Percentiles rank a stretch among this genome's conserved stretches.
Evolutionary conservation across 2,888 invertebrate species (phyloP).

Genomic region (Noctua janthe): DNA sequence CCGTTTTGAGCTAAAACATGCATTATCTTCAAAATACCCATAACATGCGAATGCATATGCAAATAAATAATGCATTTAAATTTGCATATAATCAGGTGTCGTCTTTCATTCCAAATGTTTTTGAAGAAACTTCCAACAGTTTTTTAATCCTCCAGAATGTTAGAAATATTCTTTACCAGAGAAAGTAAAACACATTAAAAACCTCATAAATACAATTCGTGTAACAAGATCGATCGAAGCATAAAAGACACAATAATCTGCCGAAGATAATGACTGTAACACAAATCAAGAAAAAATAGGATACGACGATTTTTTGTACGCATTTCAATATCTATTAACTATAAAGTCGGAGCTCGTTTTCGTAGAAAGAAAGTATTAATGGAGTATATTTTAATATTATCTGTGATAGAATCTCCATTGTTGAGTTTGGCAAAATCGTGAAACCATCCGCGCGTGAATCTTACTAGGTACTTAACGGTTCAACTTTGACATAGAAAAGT

Average conservation of each 20-base stretch:
- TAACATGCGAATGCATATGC: not conserved
- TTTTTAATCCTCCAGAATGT: not conserved
- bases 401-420: constrained; percentile 77
- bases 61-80: not conserved
- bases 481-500: constrained; percentile 85
- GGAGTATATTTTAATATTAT: constrained; percentile 68
- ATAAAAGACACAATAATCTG: constrained; percentile 49
- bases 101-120: not conserved
- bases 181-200: constrained; percentile 47
- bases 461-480: constrained; percentile 85
- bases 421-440: constrained; percentile 80
- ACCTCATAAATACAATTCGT: constrained; percentile 22
- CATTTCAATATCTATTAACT: constrained; percentile 56
- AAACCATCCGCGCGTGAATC: constrained; percentile 75
- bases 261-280: constrained; percentile 52
- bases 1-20: not conserved
- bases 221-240: constrained; percentile 31
- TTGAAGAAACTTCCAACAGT: not conserved
- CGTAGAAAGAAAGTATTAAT: constrained; percentile 73
- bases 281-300: constrained; percentile 49
- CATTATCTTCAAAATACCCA: no score
- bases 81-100: not conserved
- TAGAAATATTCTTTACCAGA: not conserved
- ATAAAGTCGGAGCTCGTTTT: constrained; percentile 49
- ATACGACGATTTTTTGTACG: constrained; percentile 50